These are phyloP conservation scores for Drosophila sechellia DNA, from an alignment of 1,140 invertebrate species.

Conservation along the genomic window DNA sequence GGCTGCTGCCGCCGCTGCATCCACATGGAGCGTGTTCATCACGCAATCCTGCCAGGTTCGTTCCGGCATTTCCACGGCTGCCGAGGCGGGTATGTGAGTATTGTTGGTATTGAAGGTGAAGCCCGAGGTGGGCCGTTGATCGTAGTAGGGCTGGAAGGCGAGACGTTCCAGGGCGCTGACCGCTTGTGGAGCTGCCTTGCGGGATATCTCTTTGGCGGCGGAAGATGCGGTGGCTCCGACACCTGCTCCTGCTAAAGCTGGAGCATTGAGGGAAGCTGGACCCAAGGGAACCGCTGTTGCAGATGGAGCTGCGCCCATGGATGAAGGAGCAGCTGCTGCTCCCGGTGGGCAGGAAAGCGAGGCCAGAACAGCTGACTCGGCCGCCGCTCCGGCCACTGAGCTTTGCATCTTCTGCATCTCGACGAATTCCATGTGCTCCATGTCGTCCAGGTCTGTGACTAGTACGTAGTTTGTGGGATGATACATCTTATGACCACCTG, in stretches of 20 bases:
- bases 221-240: neutral
- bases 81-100: constrained; percentile 84
- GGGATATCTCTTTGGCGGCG: constrained; percentile 40
- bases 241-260: constrained; percentile 4
- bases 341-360: constrained; percentile 64
- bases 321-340: constrained; percentile 6
- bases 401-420: constrained; percentile 61
- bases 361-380: constrained; percentile 58
- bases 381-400: constrained; percentile 30
- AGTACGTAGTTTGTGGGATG: constrained; percentile 97
- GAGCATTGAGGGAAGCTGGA: constrained; percentile 7
- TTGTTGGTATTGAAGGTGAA: constrained; percentile 83
- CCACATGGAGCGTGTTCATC: constrained; percentile 84
- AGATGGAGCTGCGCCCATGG: constrained; percentile 19
- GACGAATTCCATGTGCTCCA: constrained; percentile 79
- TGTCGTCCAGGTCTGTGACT: constrained; percentile 94
- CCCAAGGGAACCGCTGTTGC: constrained; percentile 46
- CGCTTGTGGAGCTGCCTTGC: constrained; percentile 54
- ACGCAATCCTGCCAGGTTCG: constrained; percentile 91
- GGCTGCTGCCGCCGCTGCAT: constrained; percentile 48
- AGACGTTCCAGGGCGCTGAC: constrained; percentile 69
- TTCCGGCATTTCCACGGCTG: constrained; percentile 89
- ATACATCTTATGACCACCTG: constrained; percentile 95
- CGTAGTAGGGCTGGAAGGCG: constrained; percentile 79
- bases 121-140: constrained; percentile 78